Evolutionary conservation across 2,888 invertebrate species (phyloP), one percentile per base, ranked within the genome.

Genomic region (Aleiodes testaceus): DNA sequence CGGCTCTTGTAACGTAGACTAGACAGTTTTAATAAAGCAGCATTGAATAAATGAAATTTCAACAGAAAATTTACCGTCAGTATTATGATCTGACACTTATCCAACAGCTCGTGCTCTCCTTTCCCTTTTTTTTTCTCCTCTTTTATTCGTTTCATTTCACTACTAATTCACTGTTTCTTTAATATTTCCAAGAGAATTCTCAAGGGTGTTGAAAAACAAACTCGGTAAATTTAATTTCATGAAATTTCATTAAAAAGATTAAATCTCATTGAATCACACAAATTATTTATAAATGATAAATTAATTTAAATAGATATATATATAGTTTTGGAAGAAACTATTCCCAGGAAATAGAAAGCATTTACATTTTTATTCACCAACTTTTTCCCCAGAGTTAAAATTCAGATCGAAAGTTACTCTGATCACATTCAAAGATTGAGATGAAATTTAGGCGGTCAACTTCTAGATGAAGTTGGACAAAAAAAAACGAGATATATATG

Each of bases 361-460:
- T 30, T 36, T n/a, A 55, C 36, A 36, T 59, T 59, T 16, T 12
- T n/a, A 26, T 53, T 36, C 36, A 30, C 42, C 6, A 59, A 59
- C 59, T 59, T 36, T 50, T 20, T 7, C 26, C 1, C 26, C 14
- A 36, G 42, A 59, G 11, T 59, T 36, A 18, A 59, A 42, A 59
- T 59, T 59, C 59, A 59, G 59, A 42, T 42, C 16, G 5, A 59
- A 59, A 36, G 36, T 59, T 59, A 45, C 26, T 55, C 67, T 59
- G 68, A 47, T 20, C 50, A 47, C 59, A 50, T 63, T 44, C 26
- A 42, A 59, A 14, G 61, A 69, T 69, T 69, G 49, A 69, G 50
- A 53, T 53, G 53, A 70, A 70, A 65, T 70, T 70, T 55, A 47
- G 53, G 64, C 53, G 53, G 64, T 70, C 52, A 65, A 70, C 30